Base-by-base conservation (phyloP, 2,888 invertebrate genomes). In the Caenorhabditis panamensis region DNA sequence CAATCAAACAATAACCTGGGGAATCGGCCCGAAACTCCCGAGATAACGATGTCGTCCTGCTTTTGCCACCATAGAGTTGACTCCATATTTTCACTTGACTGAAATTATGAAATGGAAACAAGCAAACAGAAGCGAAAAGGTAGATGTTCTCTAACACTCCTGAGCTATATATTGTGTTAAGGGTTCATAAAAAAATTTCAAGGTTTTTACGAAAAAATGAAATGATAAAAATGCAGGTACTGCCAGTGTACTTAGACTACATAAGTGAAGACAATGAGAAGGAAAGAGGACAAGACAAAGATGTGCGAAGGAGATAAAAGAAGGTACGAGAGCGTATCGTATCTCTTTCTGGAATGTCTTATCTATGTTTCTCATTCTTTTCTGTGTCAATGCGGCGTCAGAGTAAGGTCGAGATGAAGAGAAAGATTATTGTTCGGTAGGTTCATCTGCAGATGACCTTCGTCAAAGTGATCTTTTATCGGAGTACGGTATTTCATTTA, bases 1-100 rank as follows among this genome's bases (percentile, higher is more conserved):
- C 9, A 41, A 47, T 54, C 9, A 16, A 44, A 54, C n/a, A n/a
- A 6, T 13, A 64, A 85, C 87, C 84, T 96, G 13, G 98, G 98
- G 87, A 97, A 93, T 84, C 97, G 90, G 63, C 92, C 92, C 31
- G 92, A 92, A 47, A 93, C 90, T 69, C 93, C 93, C 80, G 91
- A 91, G 81, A 93, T 92, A 59, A 92, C 92, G 66, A 93, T 91
- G 26, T 92, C 91, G 66, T 92, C 92, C 76, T 91, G 90, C 36
- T 87, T 87, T 71, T 88, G 82, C 90, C 90, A 90, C 82, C 83
- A 90, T n/a, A 86, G 84, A 24, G 66, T 59, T 53, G 88, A 86
- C 37, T 83, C 84, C 87, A 89, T 88, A 59, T 83, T 86, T 59
- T 87, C 87, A 82, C 84, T 82, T 59, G 87, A 87, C 88, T 88